Evolutionary conservation across 2,888 invertebrate species (phyloP), one percentile per base, ranked within the genome.

Genomic region (Zhuqinia jingwanae): DNA sequence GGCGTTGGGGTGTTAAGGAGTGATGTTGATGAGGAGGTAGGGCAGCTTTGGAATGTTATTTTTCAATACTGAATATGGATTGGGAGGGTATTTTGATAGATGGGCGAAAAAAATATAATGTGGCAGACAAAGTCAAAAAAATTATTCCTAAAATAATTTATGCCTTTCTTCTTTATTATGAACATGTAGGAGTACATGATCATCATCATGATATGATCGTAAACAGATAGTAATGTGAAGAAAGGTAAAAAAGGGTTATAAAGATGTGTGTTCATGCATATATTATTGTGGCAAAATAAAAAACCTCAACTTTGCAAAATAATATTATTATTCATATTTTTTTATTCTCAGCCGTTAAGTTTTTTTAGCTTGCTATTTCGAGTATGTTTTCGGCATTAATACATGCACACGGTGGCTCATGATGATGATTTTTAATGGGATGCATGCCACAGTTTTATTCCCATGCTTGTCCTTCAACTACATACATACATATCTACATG

Each of bases 381-480:
- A 5, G 25, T 81, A 25, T 60, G 58, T 65, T 65, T 42, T 70
- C 42, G 22, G 63, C 63, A 36, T 53, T 6, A 36, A 36, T 36
- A 36, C 8, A 36, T 30, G 17, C 53, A 36, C 30, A 17, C 1
- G 22, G n/a, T 47, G 22, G 58, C 63, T 56, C 36, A 36, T 27
- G 77, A 25, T 70, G 42, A 27, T 84, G 65, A 45, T 36, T 17
- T 82, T 82, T 78, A 78, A 85, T 85, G 36, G 3, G 78, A 76
- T 70, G 78, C n/a, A n/a, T 78, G 42, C 77, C 36, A 76, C 22
- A 65, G 27, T 70, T 50, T 65, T 56, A 85, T 85, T 85, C 85
- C 85, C 85, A 85, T 70, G 85, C 78, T 85, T 85, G 73, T 78
- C 85, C 85, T 85, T 85, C 77, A 84, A 77, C 84, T 53, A 17